These are phyloP conservation scores for Notiomystis cincta DNA, from an alignment of 2,113 vertebrate genomes.

Conservation along the genomic window DNA sequence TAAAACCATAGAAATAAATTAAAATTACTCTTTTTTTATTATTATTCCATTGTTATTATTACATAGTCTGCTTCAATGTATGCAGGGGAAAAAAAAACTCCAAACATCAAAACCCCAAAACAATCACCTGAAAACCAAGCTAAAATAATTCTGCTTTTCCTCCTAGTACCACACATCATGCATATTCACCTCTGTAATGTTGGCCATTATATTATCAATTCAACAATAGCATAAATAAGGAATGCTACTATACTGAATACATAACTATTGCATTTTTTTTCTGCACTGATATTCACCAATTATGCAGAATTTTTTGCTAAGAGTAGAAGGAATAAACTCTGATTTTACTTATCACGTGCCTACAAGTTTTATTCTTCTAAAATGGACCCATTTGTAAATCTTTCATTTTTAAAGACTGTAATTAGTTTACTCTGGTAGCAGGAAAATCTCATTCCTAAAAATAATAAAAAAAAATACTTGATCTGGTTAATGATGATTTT, in stretches of 20 bases:
- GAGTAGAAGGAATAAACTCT: background rate
- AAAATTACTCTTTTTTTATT: background rate
- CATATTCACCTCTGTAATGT: background rate
- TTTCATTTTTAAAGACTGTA: background rate
- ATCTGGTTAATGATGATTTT: background rate
- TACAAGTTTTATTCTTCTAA: background rate
- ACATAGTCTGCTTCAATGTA: background rate
- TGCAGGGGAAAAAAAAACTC: accelerated
- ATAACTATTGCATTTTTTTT: background rate
- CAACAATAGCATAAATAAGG: background rate
- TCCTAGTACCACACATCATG: background rate
- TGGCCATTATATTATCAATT: background rate
- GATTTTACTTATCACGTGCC: background rate
- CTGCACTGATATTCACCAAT: background rate
- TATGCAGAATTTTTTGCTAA: background rate
- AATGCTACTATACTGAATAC: background rate
- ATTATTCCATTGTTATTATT: background rate
- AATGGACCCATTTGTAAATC: background rate
- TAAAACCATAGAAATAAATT: background rate
- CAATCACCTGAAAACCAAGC: background rate
- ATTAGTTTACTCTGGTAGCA: background rate
- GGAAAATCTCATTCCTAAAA: background rate
- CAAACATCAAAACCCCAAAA: background rate
- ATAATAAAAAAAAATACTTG: background rate
- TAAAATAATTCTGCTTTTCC: background rate